A percentile compares a stretch with the other conserved stretches of the same genome.
Conservation (phyloP, 2,797 vertebrate species). For the Zalophus californianus region DNA sequence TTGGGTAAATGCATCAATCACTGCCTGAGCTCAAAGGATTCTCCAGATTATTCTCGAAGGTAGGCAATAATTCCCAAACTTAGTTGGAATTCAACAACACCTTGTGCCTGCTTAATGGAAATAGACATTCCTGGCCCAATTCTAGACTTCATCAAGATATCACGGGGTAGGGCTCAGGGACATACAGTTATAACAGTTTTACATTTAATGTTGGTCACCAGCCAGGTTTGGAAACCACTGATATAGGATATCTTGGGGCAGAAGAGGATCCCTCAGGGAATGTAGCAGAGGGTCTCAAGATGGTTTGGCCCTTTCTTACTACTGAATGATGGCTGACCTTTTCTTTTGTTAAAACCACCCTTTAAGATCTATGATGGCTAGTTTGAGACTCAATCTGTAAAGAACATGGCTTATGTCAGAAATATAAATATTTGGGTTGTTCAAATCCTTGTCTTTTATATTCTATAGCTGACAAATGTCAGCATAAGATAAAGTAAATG, state of each 20-base stretch:
- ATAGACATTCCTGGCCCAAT: background rate
- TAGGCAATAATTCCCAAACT: background rate
- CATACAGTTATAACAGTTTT: background rate
- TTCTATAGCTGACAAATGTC: background rate
- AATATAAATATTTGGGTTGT: background rate
- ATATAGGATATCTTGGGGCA: background rate
- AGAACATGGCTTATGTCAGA: background rate
- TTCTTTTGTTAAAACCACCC: background rate
- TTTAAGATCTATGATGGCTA: background rate
- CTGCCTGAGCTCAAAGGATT: background rate
- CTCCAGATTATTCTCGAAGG: background rate
- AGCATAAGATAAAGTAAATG: background rate
- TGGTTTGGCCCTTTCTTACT: background rate
- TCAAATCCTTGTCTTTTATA: background rate
- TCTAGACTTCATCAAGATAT: background rate
- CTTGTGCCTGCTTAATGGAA: background rate
- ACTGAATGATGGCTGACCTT: background rate
- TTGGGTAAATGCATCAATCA: background rate
- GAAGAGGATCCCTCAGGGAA: background rate
- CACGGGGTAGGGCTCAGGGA: background rate
- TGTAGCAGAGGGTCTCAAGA: background rate
- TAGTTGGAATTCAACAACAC: background rate
- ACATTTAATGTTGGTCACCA: background rate
- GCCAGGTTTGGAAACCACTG: background rate
- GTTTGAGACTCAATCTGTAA: background rate